Base-by-base conservation (phyloP, 2,888 invertebrate species). In the Thereva unica region DNA sequence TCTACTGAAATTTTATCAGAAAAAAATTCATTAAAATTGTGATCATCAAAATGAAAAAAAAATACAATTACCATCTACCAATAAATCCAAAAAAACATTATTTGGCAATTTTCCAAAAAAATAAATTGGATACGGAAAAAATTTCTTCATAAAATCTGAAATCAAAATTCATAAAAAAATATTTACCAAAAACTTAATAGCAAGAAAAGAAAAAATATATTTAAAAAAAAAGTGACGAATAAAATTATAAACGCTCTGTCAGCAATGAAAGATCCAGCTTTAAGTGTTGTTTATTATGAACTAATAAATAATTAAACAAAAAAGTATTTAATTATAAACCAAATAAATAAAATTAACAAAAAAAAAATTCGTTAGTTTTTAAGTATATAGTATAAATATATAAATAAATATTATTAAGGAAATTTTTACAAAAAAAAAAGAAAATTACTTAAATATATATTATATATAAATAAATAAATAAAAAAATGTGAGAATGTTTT, bases 221-320 rank as follows among this genome's bases (percentile, higher is more conserved):
- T 4, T 5, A 57, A 57, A 6, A 38, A 55, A 40, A 6, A 38
- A 38, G 38, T 38, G n/a, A 40, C 35, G n/a, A 53, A 12, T 37
- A 23, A 41, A 41, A 34, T 64, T 50, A 35, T 64, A 34, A 45
- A 52, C 44, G 53, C 64, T 54, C 23, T 23, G 23, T 23, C 23
- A 23, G 23, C 23, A 23, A 23, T 23, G 23, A 53, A 35, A 63
- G 50, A 41, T 37, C 37, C 67, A 67, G 67, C 67, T 67, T 67
- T 67, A 63, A 63, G 63, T 67, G 67, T 67, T 63, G 45, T 63
- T 54, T 67, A 41, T 63, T 61, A 52, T 63, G 55, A 44, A 23
- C 23, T 23, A 23, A 64, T 7, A 10, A 8, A 54, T 38, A 5
- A 37, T 55, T n/a, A 55, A 35, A 12, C 52, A 37, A 50, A 47